phyloP scores from a whole-genome alignment of 2,797 vertebrate species.

The Alcedo quadribrachys region DNA sequence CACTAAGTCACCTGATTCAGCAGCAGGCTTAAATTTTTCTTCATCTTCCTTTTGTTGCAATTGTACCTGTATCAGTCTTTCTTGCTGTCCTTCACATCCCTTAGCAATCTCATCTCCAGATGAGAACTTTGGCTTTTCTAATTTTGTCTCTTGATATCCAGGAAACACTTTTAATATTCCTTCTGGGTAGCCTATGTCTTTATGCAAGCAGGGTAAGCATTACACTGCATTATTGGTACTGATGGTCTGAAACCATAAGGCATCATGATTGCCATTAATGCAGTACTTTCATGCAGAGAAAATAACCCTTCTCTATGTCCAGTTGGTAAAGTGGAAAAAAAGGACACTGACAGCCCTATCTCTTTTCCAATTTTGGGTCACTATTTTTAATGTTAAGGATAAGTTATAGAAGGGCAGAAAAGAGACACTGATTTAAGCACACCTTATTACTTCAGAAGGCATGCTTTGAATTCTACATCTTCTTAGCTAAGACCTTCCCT shows the following conservation, averaged over 20 bases:
- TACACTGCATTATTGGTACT: neutral
- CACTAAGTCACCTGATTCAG: neutral
- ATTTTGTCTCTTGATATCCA: neutral
- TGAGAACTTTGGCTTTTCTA: neutral
- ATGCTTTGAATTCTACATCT: neutral
- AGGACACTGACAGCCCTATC: neutral
- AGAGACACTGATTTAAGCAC: neutral
- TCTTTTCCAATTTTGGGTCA: neutral
- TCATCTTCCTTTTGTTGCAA: neutral
- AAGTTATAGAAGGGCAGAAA: neutral
- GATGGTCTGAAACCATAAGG: neutral
- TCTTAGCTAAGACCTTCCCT: neutral
- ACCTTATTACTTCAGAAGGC: neutral
- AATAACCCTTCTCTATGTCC: neutral
- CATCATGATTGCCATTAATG: neutral
- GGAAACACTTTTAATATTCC: neutral
- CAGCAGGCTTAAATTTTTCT: neutral
- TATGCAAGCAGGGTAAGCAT: neutral
- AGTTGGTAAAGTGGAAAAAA: neutral
- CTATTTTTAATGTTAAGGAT: neutral
- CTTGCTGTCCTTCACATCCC: neutral
- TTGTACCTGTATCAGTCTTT: neutral
- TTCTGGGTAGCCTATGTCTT: neutral
- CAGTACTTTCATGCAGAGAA: neutral
- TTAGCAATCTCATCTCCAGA: neutral